These are phyloP conservation scores for Phoenicopterus ruber DNA, from an alignment of 2,113 vertebrate genomes.

Conservation along the genomic window DNA sequence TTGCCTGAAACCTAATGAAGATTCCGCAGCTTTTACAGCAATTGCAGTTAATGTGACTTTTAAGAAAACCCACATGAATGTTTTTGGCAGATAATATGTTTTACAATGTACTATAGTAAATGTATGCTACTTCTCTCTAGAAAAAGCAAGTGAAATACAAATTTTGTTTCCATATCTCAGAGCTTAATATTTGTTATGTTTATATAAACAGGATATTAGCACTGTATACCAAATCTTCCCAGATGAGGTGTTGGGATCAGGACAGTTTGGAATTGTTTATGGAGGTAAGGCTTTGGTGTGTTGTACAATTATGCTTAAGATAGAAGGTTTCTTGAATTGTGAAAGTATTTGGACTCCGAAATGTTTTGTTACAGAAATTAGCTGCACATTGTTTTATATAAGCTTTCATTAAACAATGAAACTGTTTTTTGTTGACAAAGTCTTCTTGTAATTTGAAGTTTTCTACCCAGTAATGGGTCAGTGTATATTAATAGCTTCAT, in stretches of 20 bases:
- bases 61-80: neutral
- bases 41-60: neutral
- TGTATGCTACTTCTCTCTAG: neutral
- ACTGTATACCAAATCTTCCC: constrained; percentile 97
- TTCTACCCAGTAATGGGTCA: neutral
- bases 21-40: neutral
- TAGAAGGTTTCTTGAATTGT: neutral
- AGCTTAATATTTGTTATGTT: constrained; percentile 20
- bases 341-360: neutral
- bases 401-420: neutral
- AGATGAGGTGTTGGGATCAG: constrained; percentile 94
- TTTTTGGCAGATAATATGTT: neutral
- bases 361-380: neutral
- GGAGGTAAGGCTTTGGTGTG: constrained; percentile 80
- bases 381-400: neutral
- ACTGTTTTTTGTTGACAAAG: neutral
- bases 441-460: neutral
- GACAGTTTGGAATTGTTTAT: constrained; percentile 98
- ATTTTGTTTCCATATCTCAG: neutral
- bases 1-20: neutral
- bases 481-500: neutral
- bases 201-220: constrained; percentile 87
- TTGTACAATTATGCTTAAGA: neutral
- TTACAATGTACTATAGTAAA: neutral
- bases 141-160: neutral